These are phyloP conservation scores for Cheilosia urbana DNA, from an alignment of 2,888 invertebrate species.

Conservation along the genomic window DNA sequence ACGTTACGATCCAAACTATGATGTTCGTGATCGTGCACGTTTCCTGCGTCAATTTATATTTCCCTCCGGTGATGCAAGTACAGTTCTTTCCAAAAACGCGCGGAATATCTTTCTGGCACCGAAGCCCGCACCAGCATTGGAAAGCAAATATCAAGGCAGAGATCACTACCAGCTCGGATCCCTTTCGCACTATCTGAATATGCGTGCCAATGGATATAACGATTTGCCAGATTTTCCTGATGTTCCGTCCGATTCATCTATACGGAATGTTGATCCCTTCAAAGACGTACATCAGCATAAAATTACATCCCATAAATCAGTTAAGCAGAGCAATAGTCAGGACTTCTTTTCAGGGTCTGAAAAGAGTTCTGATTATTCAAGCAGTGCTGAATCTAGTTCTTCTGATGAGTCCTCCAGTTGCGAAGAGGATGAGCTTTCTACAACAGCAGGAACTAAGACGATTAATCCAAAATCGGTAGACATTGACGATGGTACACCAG, in stretches of 20 bases:
- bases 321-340: conserved; percentile 77
- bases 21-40: conserved; percentile 97
- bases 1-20: conserved; percentile 98
- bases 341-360: conserved; percentile 86
- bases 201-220: conserved; percentile 93
- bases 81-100: conserved; percentile 88
- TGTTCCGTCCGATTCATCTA: conserved; percentile 89
- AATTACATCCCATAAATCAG: conserved; percentile 81
- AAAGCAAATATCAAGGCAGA: conserved; percentile 92
- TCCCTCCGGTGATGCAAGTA: conserved; percentile 84
- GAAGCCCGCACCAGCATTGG: conserved; percentile 96
- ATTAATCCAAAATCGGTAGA: conserved; percentile 41
- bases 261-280: conserved; percentile 88
- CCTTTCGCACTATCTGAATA: conserved; percentile 96
- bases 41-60: conserved; percentile 93
- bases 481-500: conserved; percentile 79
- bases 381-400: conserved; percentile 79
- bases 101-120: conserved; percentile 94
- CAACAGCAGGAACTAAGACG: conserved; percentile 46
- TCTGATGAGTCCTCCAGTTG: conserved; percentile 77
- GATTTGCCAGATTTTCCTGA: conserved; percentile 94
- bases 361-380: conserved; percentile 81
- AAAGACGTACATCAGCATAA: conserved; percentile 79
- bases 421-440: conserved; percentile 54
- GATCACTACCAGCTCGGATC: conserved; percentile 97